These are phyloP conservation scores for Aix galericulata DNA, from an alignment of 2,113 vertebrate species.

Conservation along the genomic window DNA sequence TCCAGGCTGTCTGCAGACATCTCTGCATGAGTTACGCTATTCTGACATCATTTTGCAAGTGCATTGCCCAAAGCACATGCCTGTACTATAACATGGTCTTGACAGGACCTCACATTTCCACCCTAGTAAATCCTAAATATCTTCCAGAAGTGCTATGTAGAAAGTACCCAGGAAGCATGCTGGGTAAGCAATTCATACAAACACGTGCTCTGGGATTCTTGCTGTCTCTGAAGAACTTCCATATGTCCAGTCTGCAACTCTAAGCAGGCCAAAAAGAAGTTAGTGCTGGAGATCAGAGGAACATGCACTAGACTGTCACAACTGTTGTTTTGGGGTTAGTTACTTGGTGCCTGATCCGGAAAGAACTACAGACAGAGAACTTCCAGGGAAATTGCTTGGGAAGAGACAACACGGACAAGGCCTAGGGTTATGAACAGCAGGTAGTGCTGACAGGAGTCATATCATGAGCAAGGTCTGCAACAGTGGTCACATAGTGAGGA, in stretches of 20 bases:
- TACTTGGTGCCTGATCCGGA: not conserved
- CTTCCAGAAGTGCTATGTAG: slow-evolving; percentile 19
- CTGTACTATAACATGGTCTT: not conserved
- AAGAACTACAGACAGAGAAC: not conserved
- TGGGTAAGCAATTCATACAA: slow-evolving; percentile 6
- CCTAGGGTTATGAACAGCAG: not conserved
- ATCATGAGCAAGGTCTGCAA: accelerated
- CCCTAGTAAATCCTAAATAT: slow-evolving; percentile 45
- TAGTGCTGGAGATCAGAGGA: not conserved
- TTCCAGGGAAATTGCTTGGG: not conserved
- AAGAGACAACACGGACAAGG: not conserved
- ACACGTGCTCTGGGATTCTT: slow-evolving; percentile 15
- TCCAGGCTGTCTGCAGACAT: slow-evolving; percentile 41
- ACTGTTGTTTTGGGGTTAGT: not conserved
- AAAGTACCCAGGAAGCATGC: not conserved
- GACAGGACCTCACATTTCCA: slow-evolving; percentile 52
- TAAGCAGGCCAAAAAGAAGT: not conserved
- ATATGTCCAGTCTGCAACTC: not conserved
- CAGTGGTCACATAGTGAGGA: accelerated
- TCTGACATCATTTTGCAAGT: slow-evolving; percentile 49
- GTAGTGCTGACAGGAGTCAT: not conserved
- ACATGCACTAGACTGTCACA: not conserved
- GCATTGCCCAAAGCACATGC: slow-evolving; percentile 34
- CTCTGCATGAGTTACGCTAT: not conserved
- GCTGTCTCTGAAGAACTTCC: slow-evolving; percentile 58